Percentiles rank a stretch among this genome's conserved stretches.
These are phyloP conservation scores for Sepiola atlantica DNA, from an alignment of 2,888 invertebrate genomes.

Conservation along the genomic window DNA sequence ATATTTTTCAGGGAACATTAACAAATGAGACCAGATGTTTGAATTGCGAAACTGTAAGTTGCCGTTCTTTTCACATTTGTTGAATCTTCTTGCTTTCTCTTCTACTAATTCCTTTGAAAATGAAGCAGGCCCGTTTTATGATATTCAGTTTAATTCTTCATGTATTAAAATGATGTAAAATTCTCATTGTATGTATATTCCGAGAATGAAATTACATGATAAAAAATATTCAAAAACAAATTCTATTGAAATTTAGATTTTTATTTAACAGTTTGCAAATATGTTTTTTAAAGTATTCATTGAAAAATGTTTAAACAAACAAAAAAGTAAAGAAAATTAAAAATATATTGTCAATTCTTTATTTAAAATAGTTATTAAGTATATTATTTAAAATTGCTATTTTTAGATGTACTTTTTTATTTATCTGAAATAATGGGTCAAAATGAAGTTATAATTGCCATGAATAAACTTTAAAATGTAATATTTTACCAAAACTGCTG, in stretches of 20 bases:
- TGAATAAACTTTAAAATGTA: not conserved
- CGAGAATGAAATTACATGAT: not conserved
- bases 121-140: not conserved
- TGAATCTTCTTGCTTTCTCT: not conserved
- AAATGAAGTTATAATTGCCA: not conserved
- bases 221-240: not conserved
- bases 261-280: not conserved
- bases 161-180: not conserved
- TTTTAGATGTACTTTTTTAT: too few species aligned
- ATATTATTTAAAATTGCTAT: too few species aligned
- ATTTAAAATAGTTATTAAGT: too few species aligned
- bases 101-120: not conserved
- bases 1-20: constrained; percentile 99
- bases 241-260: not conserved
- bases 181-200: not conserved
- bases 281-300: not conserved
- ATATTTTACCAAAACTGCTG: not conserved
- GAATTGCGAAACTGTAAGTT: constrained; percentile 95
- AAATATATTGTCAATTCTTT: too few species aligned
- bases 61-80: not conserved
- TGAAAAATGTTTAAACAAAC: not conserved
- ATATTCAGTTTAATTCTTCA: not conserved
- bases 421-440: not conserved
- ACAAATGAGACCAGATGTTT: constrained; percentile 99
- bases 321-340: not conserved